These are phyloP conservation scores for Acanthurus lineatus DNA, from an alignment of 2,797 vertebrate genomes.

Conservation along the genomic window DNA sequence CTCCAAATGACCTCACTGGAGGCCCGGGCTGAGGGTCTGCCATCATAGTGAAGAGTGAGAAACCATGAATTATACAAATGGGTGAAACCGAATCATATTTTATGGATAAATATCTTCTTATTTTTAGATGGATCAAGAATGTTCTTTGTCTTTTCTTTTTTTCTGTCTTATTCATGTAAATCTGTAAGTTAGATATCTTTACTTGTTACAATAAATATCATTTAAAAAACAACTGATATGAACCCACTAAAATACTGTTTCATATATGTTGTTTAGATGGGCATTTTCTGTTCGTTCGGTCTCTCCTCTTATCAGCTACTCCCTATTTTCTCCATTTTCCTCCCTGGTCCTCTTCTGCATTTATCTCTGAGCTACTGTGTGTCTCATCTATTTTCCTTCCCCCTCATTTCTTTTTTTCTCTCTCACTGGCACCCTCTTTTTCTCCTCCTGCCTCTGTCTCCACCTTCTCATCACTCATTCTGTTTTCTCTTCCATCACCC, in stretches of 20 bases:
- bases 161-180: not conserved
- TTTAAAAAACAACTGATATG: not conserved
- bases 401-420: constrained; percentile 35
- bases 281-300: constrained; percentile 14
- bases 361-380: constrained; percentile 38
- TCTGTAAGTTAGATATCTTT: not conserved
- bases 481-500: constrained; percentile 61
- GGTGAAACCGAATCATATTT: not conserved
- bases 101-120: no score
- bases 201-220: not conserved
- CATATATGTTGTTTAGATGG: not conserved
- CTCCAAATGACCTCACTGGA: not conserved
- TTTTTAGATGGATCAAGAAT: not conserved
- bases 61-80: not conserved
- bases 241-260: not conserved
- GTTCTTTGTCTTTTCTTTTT: not conserved
- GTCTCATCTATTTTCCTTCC: constrained; percentile 56
- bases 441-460: constrained; percentile 51
- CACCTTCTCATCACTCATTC: constrained; percentile 76
- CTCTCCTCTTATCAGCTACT: constrained; percentile 33
- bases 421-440: constrained; percentile 37
- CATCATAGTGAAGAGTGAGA: not conserved
- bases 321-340: constrained; percentile 16
- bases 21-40: not conserved
- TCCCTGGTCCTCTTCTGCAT: constrained; percentile 43